phyloP scores from a whole-genome alignment of 2,113 vertebrate species.

The Nannospalax galili region DNA sequence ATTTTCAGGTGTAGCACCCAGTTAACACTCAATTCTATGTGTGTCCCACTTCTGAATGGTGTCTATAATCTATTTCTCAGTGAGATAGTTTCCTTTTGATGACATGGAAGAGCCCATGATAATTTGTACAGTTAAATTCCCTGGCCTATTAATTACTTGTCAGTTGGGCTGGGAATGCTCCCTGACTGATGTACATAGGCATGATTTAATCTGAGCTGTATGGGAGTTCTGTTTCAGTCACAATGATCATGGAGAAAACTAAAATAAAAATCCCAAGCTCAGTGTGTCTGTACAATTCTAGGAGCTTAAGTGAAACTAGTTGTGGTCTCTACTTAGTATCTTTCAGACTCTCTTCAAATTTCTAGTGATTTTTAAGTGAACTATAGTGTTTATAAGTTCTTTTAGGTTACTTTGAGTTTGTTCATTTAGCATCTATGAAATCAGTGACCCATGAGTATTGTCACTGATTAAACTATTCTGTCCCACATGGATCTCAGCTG shows the following conservation, averaged over 20 bases:
- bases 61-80: conserved; percentile 33
- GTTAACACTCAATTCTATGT: neutral
- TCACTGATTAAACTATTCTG: neutral
- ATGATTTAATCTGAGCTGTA: neutral
- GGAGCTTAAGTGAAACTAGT: neutral
- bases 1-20: neutral
- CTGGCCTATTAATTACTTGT: neutral
- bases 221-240: neutral
- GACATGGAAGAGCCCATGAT: neutral
- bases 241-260: neutral
- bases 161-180: neutral
- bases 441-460: neutral
- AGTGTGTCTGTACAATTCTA: neutral
- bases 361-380: neutral
- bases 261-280: neutral
- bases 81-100: neutral
- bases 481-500: neutral
- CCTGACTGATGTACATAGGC: neutral
- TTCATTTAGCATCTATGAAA: neutral
- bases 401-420: neutral
- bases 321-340: neutral
- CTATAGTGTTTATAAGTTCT: neutral
- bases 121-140: neutral
- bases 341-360: neutral
- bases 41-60: neutral